These are phyloP conservation scores for Syrphus vitripennis DNA, from an alignment of 2,888 invertebrate species.

Conservation along the genomic window DNA sequence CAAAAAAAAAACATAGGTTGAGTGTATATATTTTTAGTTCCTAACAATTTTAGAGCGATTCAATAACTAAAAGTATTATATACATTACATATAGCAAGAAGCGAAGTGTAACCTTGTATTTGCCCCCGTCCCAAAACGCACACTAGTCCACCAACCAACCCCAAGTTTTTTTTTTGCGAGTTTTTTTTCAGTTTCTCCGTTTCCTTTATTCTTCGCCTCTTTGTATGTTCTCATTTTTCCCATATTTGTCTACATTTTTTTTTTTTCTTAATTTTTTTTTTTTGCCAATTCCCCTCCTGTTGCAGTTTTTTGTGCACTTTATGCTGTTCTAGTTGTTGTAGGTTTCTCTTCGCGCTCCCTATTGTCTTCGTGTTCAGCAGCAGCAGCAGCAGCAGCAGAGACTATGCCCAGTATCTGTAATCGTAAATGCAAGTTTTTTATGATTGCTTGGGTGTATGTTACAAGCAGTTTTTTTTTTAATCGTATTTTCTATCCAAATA, in stretches of 20 bases:
- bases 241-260: conserved; percentile 32
- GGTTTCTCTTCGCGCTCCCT: conserved; percentile 41
- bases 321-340: conserved; percentile 39
- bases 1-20: conserved; percentile 67
- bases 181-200: conserved; percentile 17
- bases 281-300: conserved; percentile 42
- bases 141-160: conserved; percentile 65
- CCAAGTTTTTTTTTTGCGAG: conserved; percentile 69
- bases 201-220: conserved; percentile 49
- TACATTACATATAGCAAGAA: conserved; percentile 75
- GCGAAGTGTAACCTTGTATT: conserved; percentile 74
- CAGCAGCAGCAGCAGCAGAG: too few relatives aligned
- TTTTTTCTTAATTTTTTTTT: neutral
- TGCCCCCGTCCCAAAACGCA: conserved; percentile 74
- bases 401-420: neutral
- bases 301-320: conserved; percentile 48
- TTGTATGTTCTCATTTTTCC: conserved; percentile 52
- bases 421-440: conserved; percentile 38
- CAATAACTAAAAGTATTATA: conserved; percentile 77
- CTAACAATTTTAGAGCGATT: conserved; percentile 77
- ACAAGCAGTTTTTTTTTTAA: conserved; percentile 35
- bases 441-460: conserved; percentile 24
- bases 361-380: conserved; percentile 22
- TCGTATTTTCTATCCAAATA: conserved; percentile 53
- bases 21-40: conserved; percentile 74